Base-by-base conservation (phyloP, 2,888 invertebrate species). In the Sesia bembeciformis region DNA sequence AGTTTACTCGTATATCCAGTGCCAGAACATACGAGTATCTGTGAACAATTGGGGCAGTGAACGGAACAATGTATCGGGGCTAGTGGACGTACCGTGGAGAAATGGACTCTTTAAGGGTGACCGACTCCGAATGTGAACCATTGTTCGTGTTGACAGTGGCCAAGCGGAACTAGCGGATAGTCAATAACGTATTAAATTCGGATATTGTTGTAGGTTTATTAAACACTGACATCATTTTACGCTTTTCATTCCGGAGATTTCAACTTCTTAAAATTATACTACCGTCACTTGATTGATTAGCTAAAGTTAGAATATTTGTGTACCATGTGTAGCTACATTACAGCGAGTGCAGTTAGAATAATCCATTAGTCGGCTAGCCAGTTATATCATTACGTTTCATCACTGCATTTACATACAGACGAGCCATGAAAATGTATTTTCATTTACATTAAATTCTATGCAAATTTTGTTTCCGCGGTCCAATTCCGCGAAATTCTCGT, bases 381-480 rank as follows among this genome's bases (percentile, higher is more conserved):
- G 72, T 83, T 81, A 84, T 74, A 73, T 72, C 63, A 78, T 84
- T 81, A 81, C 72, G 71, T 74, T 76, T 73, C 72, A 74, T 65
- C 65, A 59, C 66, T 65, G 64, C 66, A 84, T 85, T 84, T 78
- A 76, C 81, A 84, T 81, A 78, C 68, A 71, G 68, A 65, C 64
- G 63, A 72, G 67, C 67, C 67, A 66, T 75, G 76, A 63, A 81
- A 81, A 74, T 76, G 68, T 68, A 67, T 79, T 76, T 75, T 68
- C 73, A 76, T 78, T 78, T 67, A 66, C 65, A 63, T 71, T 66
- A 71, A 76, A 79, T 76, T 76, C 66, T 74, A 80, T 80, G 79
- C 72, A 67, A 70, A 72, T 70, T 62, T 56, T 52, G 56, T 57
- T 60, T 60, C 58, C 57, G 60, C 56, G 53, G 59, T 59, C 57